phyloP scores from a whole-genome alignment of 2,113 vertebrate genomes.

The Nettapus auritus region DNA sequence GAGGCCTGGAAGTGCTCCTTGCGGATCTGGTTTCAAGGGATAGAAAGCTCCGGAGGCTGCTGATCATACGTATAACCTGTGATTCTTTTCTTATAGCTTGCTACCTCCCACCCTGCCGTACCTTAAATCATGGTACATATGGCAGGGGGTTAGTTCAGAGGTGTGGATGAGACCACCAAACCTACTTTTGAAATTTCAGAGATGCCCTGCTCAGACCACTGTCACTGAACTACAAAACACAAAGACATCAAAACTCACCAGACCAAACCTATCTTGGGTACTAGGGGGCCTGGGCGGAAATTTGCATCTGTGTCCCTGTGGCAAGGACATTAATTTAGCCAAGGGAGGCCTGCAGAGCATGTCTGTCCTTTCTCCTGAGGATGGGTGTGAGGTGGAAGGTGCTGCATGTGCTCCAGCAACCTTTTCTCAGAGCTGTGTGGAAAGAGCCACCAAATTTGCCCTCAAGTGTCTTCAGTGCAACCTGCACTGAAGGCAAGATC shows the following conservation, averaged over 20 bases:
- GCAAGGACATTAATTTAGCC: background rate
- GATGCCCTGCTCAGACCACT: background rate
- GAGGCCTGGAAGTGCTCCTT: constrained; percentile 27
- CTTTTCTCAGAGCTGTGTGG: background rate
- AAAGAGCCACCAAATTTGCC: background rate
- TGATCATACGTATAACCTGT: background rate
- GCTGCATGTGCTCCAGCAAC: background rate
- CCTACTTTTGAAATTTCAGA: background rate
- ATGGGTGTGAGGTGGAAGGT: background rate
- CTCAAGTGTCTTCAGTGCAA: background rate
- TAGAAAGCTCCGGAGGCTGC: background rate
- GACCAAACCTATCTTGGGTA: background rate
- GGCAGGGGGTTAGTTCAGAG: background rate
- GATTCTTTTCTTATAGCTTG: background rate
- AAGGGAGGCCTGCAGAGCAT: background rate
- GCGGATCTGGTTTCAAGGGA: background rate
- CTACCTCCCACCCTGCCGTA: background rate
- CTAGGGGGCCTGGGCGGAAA: background rate
- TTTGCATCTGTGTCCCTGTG: background rate
- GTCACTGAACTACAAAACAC: background rate
- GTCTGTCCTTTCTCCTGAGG: background rate
- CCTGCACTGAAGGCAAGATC: background rate
- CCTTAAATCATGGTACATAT: background rate
- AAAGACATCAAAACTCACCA: background rate
- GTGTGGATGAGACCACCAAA: background rate